Evolutionary conservation across 2,797 vertebrate genomes (phyloP).

Genomic region (Ispidina picta): DNA sequence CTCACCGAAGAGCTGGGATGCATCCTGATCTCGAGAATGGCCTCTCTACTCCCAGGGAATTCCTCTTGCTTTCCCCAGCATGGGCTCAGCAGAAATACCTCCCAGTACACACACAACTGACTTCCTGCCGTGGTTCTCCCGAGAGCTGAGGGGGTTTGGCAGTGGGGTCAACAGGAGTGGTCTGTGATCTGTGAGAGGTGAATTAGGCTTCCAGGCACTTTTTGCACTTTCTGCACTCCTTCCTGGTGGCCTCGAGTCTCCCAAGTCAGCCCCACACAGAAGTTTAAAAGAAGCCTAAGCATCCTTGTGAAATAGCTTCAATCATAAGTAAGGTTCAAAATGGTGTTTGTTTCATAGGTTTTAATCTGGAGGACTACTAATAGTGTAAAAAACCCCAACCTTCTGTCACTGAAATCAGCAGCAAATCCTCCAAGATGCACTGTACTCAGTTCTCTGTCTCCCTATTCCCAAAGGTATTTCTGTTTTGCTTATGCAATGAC

Average conservation of each 20-base stretch:
- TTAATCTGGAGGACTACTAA: background rate
- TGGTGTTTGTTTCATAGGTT: background rate
- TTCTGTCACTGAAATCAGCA: background rate
- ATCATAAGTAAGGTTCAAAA: background rate
- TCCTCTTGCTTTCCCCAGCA: background rate
- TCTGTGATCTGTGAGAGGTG: background rate
- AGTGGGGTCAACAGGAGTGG: background rate
- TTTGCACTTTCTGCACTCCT: background rate
- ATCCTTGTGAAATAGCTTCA: background rate
- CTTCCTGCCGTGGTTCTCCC: background rate
- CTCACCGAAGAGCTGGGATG: background rate
- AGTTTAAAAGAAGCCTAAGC: background rate
- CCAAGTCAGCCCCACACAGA: background rate
- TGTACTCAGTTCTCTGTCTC: background rate
- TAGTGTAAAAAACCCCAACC: background rate
- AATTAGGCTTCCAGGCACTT: constrained; percentile 7
- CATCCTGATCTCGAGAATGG: background rate
- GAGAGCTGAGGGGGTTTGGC: background rate
- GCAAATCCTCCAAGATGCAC: background rate
- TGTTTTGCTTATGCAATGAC: background rate
- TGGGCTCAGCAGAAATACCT: background rate
- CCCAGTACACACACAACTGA: background rate
- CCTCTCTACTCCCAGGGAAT: background rate
- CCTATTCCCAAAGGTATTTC: background rate
- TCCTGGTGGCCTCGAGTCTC: background rate